Percentiles rank a stretch among this genome's conserved stretches.
These are phyloP conservation scores for Pygoscelis adeliae DNA, from an alignment of 2,113 vertebrate species.

Conservation along the genomic window DNA sequence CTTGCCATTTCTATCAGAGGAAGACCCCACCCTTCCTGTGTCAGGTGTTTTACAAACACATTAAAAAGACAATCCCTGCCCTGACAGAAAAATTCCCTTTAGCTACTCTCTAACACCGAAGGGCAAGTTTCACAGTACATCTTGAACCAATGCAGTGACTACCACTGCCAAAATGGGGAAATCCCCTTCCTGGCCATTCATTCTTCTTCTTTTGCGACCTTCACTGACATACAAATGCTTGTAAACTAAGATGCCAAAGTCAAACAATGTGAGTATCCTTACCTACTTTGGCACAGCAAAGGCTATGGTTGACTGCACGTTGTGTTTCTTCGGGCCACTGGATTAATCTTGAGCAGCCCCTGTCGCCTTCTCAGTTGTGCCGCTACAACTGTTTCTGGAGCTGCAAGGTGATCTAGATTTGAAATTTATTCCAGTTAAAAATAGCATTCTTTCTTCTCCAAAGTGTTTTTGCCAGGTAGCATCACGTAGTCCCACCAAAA, in stretches of 20 bases:
- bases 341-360: neutral
- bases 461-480: neutral
- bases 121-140: neutral
- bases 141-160: neutral
- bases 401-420: neutral
- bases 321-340: neutral
- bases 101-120: neutral
- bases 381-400: neutral
- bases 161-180: neutral
- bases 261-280: neutral
- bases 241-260: neutral
- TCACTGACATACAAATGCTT: neutral
- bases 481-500: neutral
- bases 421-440: neutral
- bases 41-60: neutral
- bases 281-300: neutral
- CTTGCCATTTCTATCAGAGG: neutral
- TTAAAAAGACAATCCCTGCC: neutral
- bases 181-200: neutral
- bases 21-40: slow-evolving; percentile 16
- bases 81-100: neutral
- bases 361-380: neutral
- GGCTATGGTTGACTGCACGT: neutral
- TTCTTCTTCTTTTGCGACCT: neutral
- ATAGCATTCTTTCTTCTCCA: neutral